phyloP scores from a whole-genome alignment of 2,888 invertebrate species.

The Lissocephala sabroskyi region DNA sequence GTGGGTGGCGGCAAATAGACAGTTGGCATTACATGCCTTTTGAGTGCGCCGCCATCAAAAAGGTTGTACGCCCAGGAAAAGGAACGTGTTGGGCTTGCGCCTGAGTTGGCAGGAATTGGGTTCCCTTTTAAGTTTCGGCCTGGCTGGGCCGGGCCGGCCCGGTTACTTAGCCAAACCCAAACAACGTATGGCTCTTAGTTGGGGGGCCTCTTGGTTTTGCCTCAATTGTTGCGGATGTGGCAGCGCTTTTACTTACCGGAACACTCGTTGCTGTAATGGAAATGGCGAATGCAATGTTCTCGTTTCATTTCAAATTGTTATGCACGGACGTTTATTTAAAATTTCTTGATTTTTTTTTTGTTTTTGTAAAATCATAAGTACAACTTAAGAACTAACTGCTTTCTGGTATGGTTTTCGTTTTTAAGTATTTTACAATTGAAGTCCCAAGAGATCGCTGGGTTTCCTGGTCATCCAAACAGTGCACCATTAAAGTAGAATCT shows the following conservation, averaged over 20 bases:
- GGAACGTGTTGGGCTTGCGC: slow-evolving; percentile 8
- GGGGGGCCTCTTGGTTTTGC: slow-evolving; percentile 23
- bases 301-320: slow-evolving; percentile 42
- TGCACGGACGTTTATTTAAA: slow-evolving; percentile 61
- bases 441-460: no score
- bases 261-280: slow-evolving; percentile 12
- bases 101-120: slow-evolving; percentile 40
- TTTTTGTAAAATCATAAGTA: slow-evolving; percentile 19
- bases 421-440: no score
- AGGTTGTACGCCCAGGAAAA: slow-evolving; percentile 1
- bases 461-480: slow-evolving; percentile 14
- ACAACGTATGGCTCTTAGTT: slow-evolving; percentile 61
- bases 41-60: slow-evolving; percentile 32
- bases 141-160: background rate
- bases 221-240: slow-evolving; percentile 38
- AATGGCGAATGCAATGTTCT: slow-evolving; percentile 31
- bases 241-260: slow-evolving; percentile 27
- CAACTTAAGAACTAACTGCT: no score
- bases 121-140: slow-evolving; percentile 14
- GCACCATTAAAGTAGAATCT: slow-evolving; percentile 44
- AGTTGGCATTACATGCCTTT: slow-evolving; percentile 59
- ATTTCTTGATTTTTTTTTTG: slow-evolving; percentile 30
- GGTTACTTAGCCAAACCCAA: slow-evolving; percentile 30
- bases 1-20: slow-evolving; percentile 44
- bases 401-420: no score